Conservation (phyloP, 2,113 vertebrate species). For the Madoqua kirkii region DNA sequence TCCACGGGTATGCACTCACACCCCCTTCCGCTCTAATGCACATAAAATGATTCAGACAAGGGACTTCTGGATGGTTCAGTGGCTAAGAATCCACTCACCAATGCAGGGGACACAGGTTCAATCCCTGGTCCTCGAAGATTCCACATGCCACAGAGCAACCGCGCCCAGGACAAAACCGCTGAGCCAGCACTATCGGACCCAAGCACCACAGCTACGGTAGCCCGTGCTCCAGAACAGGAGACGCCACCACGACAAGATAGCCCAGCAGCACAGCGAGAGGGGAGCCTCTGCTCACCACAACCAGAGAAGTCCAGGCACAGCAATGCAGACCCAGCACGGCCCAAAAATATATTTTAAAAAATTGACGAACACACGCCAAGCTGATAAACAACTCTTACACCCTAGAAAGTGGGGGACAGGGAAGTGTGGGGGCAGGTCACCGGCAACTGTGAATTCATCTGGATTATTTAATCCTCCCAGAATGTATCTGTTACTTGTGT, state of each 20-base stretch:
- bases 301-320: neutral
- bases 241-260: accelerated
- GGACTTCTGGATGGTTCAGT: neutral
- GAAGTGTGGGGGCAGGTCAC: neutral
- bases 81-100: neutral
- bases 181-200: neutral
- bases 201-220: accelerated
- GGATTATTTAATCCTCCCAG: neutral
- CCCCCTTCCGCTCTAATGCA: neutral
- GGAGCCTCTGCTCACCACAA: neutral
- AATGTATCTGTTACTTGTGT: neutral
- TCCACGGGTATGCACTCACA: accelerated
- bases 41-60: neutral
- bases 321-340: neutral
- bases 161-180: accelerated
- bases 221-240: neutral
- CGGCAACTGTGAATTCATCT: neutral
- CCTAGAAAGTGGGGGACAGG: neutral
- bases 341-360: neutral
- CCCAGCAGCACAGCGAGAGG: neutral
- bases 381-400: neutral
- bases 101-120: neutral
- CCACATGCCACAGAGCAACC: neutral
- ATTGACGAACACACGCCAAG: neutral
- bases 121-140: neutral